phyloP scores from a whole-genome alignment of 2,797 vertebrate species.

The Phalloptychus januarius region DNA sequence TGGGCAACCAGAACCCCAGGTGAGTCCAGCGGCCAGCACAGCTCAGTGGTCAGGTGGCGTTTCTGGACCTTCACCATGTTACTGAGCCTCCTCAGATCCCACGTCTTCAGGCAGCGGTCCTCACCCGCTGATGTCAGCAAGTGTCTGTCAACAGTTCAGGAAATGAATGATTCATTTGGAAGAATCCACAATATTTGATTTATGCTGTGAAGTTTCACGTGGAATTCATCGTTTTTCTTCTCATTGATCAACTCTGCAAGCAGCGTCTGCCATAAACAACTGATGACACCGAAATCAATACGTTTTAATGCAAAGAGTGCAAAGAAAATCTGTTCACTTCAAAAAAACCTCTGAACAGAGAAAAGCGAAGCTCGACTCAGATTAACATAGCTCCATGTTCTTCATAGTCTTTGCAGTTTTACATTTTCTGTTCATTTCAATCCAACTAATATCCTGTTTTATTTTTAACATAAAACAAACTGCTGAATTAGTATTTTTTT shows the following conservation, averaged over 20 bases:
- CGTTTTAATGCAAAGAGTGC: neutral
- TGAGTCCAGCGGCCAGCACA: slow-evolving; percentile 89
- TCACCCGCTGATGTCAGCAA: slow-evolving; percentile 89
- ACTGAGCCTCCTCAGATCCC: slow-evolving; percentile 87
- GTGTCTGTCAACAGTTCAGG: slow-evolving; percentile 72
- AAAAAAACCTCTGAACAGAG: slow-evolving; percentile 25
- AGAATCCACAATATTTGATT: slow-evolving; percentile 6
- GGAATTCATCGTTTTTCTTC: slow-evolving; percentile 4
- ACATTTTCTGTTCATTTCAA: neutral
- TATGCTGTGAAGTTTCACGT: neutral
- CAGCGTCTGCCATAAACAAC: slow-evolving; percentile 22
- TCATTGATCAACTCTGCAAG: slow-evolving; percentile 31
- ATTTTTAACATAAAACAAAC: neutral
- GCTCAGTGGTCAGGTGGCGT: slow-evolving; percentile 88
- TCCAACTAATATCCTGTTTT: neutral
- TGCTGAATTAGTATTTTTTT: neutral
- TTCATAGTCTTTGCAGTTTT: neutral
- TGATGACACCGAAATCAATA: slow-evolving; percentile 25
- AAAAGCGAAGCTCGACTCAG: slow-evolving; percentile 47
- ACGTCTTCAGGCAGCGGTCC: slow-evolving; percentile 91
- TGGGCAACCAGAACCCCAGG: slow-evolving; percentile 86
- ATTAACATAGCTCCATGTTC: neutral
- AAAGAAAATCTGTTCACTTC: slow-evolving; percentile 7
- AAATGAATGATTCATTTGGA: neutral
- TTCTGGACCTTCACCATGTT: slow-evolving; percentile 86